Conservation (phyloP, 2,797 vertebrate species). For the Lepus townsendii region DNA sequence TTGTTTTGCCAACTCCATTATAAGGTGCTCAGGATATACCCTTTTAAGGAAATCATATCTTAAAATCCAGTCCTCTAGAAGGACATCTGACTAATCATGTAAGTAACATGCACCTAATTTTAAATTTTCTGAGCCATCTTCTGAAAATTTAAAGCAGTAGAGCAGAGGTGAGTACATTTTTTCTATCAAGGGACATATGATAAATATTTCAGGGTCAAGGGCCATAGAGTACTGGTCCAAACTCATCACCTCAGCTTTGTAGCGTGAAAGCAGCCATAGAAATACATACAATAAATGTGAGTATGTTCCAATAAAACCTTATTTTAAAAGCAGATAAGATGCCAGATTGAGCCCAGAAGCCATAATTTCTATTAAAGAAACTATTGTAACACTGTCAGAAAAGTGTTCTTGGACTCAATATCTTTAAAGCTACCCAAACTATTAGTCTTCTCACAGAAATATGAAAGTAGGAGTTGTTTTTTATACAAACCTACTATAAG, state of each 20-base stretch:
- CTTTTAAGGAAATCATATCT: slow-evolving; percentile 4
- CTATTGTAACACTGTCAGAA: background rate
- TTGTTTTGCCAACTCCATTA: slow-evolving; percentile 9
- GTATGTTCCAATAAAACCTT: background rate
- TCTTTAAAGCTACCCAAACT: background rate
- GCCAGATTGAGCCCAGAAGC: background rate
- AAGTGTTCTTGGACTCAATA: background rate
- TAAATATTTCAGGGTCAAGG: slow-evolving; percentile 9
- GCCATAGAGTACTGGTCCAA: background rate
- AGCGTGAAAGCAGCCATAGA: slow-evolving; percentile 1
- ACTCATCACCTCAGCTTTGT: background rate
- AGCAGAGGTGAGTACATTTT: background rate
- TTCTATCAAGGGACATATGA: background rate
- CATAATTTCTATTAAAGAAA: background rate
- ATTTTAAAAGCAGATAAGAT: background rate
- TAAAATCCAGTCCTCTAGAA: background rate
- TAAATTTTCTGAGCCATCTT: slow-evolving; percentile 16
- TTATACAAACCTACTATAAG: background rate
- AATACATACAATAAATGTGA: background rate
- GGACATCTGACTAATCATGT: slow-evolving; percentile 26
- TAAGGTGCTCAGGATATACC: background rate
- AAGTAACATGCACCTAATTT: background rate
- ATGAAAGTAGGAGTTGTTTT: background rate
- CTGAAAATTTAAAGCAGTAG: background rate
- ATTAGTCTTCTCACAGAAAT: background rate